Percentiles rank a stretch among this genome's conserved stretches.
phyloP scores from a whole-genome alignment of 2,797 vertebrate genomes.

The Thaleichthys pacificus region DNA sequence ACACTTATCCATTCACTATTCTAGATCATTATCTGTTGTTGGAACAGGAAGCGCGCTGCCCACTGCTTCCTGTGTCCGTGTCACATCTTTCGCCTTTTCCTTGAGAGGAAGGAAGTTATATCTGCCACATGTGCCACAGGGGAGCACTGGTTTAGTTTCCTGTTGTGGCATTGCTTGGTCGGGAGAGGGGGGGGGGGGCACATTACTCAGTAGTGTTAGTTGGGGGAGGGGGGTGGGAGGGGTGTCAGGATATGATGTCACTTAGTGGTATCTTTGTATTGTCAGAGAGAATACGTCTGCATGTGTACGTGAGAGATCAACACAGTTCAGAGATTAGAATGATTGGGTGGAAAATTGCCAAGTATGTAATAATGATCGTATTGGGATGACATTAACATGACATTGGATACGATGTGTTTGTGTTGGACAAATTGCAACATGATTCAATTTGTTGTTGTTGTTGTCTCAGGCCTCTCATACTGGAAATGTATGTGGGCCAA shows the following conservation, averaged over 20 bases:
- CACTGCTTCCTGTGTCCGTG: constrained; percentile 6
- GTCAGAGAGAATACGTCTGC: constrained; percentile 8
- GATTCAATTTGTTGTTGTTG: constrained; percentile 26
- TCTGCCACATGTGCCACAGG: constrained; percentile 34
- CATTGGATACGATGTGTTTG: constrained; percentile 22
- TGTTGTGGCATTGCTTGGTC: constrained; percentile 18
- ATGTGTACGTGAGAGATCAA: constrained; percentile 17
- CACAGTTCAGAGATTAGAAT: constrained; percentile 15
- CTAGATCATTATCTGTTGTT: constrained; percentile 18
- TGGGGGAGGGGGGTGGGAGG: neutral
- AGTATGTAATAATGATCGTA: constrained; percentile 32
- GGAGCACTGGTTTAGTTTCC: constrained; percentile 27
- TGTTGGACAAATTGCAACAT: constrained; percentile 16
- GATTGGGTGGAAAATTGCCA: constrained; percentile 44
- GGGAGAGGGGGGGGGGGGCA: neutral
- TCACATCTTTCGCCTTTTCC: constrained; percentile 44
- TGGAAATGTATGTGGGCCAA: constrained; percentile 44
- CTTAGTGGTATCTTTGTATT: constrained; percentile 31
- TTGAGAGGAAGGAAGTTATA: constrained; percentile 32
- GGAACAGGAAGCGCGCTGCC: constrained; percentile 8
- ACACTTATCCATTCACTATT: neutral
- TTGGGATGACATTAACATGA: constrained; percentile 26
- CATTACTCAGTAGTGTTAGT: neutral
- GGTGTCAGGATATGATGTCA: constrained; percentile 34
- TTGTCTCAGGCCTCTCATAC: constrained; percentile 21